phyloP scores from a whole-genome alignment of 2,113 vertebrate genomes.

The Chaenocephalus aceratus region DNA sequence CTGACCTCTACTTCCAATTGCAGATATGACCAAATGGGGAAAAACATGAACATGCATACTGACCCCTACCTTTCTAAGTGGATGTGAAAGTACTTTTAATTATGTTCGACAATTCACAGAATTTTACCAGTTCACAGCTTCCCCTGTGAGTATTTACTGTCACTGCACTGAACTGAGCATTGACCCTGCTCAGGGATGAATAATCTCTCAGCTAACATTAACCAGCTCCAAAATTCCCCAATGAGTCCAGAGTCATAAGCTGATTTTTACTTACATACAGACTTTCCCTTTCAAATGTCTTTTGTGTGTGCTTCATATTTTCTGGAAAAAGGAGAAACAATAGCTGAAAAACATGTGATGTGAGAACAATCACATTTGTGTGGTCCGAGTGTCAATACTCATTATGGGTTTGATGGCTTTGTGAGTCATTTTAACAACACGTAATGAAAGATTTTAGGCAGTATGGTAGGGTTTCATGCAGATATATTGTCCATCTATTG shows the following conservation, averaged over 20 bases:
- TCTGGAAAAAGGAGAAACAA: constrained; percentile 31
- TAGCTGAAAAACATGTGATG: constrained; percentile 6
- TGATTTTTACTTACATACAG: constrained; percentile 31
- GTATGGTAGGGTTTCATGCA: neutral
- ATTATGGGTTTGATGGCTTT: neutral
- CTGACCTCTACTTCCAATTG: constrained; percentile 45
- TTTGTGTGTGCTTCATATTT: constrained; percentile 4
- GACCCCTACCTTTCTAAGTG: constrained; percentile 45
- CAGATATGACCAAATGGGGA: constrained; percentile 62
- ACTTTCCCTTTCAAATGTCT: constrained; percentile 25
- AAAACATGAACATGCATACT: constrained; percentile 57
- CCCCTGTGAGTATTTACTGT: constrained; percentile 61
- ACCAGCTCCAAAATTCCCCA: constrained; percentile 57
- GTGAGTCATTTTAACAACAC: constrained; percentile 9
- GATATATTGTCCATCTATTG: neutral
- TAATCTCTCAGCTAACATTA: constrained; percentile 47
- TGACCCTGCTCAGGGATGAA: constrained; percentile 51
- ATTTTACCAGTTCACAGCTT: constrained; percentile 37
- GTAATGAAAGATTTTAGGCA: neutral
- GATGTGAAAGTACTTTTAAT: constrained; percentile 67
- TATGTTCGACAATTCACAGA: constrained; percentile 62
- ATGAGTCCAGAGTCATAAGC: constrained; percentile 39
- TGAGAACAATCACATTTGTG: constrained; percentile 9
- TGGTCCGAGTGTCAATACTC: neutral
- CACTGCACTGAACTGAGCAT: constrained; percentile 30